Evolutionary conservation across 2,888 invertebrate genomes (phyloP).

Genomic region (Dendrolimus houi): DNA sequence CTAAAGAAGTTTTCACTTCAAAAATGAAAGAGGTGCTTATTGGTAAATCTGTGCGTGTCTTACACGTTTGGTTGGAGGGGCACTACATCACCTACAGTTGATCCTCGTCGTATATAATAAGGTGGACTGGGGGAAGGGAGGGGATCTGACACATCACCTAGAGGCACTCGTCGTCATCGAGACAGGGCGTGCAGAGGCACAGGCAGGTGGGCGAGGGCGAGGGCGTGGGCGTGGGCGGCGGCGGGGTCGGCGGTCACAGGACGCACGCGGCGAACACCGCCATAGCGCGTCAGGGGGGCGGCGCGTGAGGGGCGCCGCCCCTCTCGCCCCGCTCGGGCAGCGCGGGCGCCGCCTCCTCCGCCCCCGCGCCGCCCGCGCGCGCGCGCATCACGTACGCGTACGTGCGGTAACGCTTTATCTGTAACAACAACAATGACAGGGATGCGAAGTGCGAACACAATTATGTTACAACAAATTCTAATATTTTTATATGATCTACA

Average conservation of each 20-base stretch:
- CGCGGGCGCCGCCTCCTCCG: conserved; percentile 70
- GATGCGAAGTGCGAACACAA: neutral
- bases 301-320: conserved; percentile 51
- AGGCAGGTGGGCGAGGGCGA: conserved; percentile 38
- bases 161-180: conserved; percentile 3
- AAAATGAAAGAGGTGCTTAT: too few species aligned
- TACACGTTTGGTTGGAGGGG: too few species aligned
- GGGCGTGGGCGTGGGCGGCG: conserved; percentile 53
- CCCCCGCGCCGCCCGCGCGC: conserved; percentile 70
- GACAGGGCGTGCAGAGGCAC: conserved; percentile 27
- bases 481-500: too few species aligned
- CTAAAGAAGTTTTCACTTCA: too few species aligned
- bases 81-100: too few species aligned
- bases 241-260: conserved; percentile 57
- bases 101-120: too few species aligned
- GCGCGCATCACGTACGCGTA: conserved; percentile 86
- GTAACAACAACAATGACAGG: conserved; percentile 14
- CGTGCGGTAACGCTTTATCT: conserved; percentile 90
- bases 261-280: conserved; percentile 50
- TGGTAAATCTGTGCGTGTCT: too few species aligned
- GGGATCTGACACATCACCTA: conserved; percentile 2
- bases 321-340: conserved; percentile 70
- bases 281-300: conserved; percentile 70
- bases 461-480: too few species aligned
- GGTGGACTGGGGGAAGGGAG: conserved; percentile 3